phyloP scores from a whole-genome alignment of 1,140 invertebrate genomes.

The Drosophila guanche region DNA sequence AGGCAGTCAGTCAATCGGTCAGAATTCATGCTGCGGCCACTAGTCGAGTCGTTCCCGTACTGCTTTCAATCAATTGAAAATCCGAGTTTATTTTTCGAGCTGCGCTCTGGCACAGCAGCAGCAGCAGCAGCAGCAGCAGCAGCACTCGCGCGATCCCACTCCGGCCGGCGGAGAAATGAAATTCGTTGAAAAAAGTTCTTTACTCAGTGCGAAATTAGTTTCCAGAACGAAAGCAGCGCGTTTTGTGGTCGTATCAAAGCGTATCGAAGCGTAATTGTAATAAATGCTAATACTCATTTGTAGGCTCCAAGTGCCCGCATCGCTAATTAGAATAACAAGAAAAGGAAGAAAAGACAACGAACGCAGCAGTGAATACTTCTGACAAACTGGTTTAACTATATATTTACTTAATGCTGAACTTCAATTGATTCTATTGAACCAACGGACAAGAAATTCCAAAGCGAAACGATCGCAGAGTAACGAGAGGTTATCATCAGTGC shows the following conservation, averaged over 20 bases:
- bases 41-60: slow-evolving; percentile 18
- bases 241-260: not conserved
- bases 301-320: not conserved
- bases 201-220: slow-evolving; percentile 40
- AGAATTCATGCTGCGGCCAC: slow-evolving; percentile 22
- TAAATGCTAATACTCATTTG: slow-evolving; percentile 13
- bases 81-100: slow-evolving; percentile 42
- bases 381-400: slow-evolving; percentile 41
- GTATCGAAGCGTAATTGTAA: slow-evolving; percentile 19
- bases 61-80: slow-evolving; percentile 56
- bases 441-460: not conserved
- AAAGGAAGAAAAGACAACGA: not conserved
- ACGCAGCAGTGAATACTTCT: slow-evolving; percentile 1
- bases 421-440: slow-evolving; percentile 18
- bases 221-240: slow-evolving; percentile 27
- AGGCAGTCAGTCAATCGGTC: slow-evolving; percentile 28
- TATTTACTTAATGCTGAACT: slow-evolving; percentile 7
- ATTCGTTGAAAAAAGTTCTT: slow-evolving; percentile 33
- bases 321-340: slow-evolving; percentile 19
- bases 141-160: not conserved
- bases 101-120: slow-evolving; percentile 2
- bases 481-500: slow-evolving; percentile 24
- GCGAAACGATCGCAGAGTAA: not conserved
- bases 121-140: not conserved
- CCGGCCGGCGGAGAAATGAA: slow-evolving; percentile 12